phyloP scores from a whole-genome alignment of 2,113 vertebrate species.

The Varanus salvator region DNA sequence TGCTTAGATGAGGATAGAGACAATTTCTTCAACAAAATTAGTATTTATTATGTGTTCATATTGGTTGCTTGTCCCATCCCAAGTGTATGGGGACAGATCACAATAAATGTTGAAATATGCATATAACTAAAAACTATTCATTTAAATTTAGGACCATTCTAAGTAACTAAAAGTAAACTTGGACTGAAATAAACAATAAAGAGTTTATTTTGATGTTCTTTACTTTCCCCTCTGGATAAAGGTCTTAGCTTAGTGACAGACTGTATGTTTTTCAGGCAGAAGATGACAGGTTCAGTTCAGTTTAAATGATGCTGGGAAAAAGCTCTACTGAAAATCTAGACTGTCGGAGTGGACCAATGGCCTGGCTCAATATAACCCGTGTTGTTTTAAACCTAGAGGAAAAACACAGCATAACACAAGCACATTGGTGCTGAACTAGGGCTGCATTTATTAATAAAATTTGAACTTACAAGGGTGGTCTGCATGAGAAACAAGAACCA shows the following conservation, averaged over 20 bases:
- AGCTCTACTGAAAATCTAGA: not conserved
- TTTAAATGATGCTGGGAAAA: not conserved
- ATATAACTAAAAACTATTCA: not conserved
- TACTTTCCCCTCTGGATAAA: not conserved
- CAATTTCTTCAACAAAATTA: conserved; percentile 16
- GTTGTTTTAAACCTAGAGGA: not conserved
- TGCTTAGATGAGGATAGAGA: not conserved
- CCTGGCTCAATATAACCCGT: no score
- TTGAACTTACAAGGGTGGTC: no score
- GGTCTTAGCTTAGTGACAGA: not conserved
- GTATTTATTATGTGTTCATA: not conserved
- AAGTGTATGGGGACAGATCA: not conserved
- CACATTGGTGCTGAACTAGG: no score
- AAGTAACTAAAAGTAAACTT: not conserved
- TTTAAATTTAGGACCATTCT: not conserved
- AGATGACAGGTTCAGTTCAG: not conserved
- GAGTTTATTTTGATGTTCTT: not conserved
- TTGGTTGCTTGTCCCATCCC: not conserved
- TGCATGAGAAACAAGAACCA: no score
- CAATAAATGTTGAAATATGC: not conserved
- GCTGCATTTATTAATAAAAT: no score
- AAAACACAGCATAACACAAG: not conserved
- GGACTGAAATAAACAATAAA: not conserved
- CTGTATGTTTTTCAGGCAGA: not conserved
- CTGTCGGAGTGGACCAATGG: not conserved